phyloP scores from a whole-genome alignment of 1,140 invertebrate species.

The Sitophilus oryzae region DNA sequence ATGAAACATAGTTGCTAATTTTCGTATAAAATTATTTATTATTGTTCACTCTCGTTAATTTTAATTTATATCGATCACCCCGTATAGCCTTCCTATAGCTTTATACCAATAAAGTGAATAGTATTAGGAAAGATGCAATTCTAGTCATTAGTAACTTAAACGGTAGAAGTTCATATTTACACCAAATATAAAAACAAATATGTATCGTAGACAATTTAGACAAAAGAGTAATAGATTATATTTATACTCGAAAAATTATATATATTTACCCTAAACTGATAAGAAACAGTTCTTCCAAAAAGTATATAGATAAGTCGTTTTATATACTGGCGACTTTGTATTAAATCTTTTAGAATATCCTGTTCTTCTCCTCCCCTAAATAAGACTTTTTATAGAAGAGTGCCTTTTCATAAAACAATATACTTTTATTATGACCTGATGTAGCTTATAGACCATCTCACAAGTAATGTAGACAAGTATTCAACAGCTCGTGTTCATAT shows the following conservation, averaged over 20 bases:
- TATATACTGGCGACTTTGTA: too few relatives aligned
- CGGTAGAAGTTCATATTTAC: constrained; percentile 9
- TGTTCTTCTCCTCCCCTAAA: too few relatives aligned
- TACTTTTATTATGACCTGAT: constrained; percentile 11
- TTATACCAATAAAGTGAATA: constrained; percentile 2
- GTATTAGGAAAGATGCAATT: constrained; percentile 7
- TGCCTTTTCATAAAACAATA: constrained; percentile 19
- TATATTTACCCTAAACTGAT: too few relatives aligned
- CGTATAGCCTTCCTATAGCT: constrained; percentile 1
- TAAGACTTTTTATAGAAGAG: constrained; percentile 21
- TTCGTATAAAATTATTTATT: too few relatives aligned
- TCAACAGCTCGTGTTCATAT: too few relatives aligned
- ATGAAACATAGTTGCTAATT: too few relatives aligned
- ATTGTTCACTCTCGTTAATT: too few relatives aligned
- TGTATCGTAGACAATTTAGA: neutral
- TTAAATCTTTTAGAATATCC: too few relatives aligned
- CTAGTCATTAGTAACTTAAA: constrained; percentile 18
- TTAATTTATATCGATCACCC: neutral
- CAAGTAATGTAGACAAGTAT: too few relatives aligned
- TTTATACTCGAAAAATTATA: neutral
- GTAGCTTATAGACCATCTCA: neutral
- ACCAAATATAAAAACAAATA: constrained; percentile 11
- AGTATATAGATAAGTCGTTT: too few relatives aligned
- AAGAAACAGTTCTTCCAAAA: too few relatives aligned
- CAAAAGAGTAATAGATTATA: neutral